Evolutionary conservation across 1,140 invertebrate genomes (phyloP).

Genomic region (Asobara japonica): DNA sequence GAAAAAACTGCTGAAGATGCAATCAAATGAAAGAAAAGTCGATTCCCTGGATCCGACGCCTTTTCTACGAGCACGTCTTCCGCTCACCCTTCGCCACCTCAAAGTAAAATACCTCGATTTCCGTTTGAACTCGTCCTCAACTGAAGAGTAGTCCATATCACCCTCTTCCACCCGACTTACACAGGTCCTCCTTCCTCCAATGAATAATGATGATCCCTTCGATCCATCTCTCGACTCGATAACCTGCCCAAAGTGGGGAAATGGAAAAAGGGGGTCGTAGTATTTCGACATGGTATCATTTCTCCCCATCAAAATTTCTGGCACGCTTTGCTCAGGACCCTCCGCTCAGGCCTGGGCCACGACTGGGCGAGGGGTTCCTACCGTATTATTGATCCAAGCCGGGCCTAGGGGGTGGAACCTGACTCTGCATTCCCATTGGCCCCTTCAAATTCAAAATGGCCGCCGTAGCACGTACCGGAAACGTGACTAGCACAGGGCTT

Average conservation of each 20-base stretch:
- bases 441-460: conserved; percentile 57
- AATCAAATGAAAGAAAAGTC: too few species aligned
- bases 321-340: conserved; percentile 34
- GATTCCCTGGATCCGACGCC: too few species aligned
- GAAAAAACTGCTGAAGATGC: too few species aligned
- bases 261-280: conserved; percentile 28
- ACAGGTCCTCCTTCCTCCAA: neutral
- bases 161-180: neutral
- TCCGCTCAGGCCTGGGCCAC: neutral
- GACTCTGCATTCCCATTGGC: conserved; percentile 49
- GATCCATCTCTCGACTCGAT: conserved; percentile 9
- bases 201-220: conserved; percentile 28
- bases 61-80: too few species aligned
- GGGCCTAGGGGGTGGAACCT: conserved; percentile 50
- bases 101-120: neutral
- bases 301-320: conserved; percentile 37
- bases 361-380: conserved; percentile 36
- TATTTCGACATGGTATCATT: neutral
- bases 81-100: neutral
- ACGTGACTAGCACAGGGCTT: conserved; percentile 49
- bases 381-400: conserved; percentile 48
- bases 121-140: neutral
- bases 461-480: conserved; percentile 55
- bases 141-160: too few species aligned
- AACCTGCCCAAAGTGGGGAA: neutral